Percentiles rank a stretch among this genome's conserved stretches.
phyloP scores from a whole-genome alignment of 1,140 invertebrate genomes.

The Lordiphosa clarofinis region DNA sequence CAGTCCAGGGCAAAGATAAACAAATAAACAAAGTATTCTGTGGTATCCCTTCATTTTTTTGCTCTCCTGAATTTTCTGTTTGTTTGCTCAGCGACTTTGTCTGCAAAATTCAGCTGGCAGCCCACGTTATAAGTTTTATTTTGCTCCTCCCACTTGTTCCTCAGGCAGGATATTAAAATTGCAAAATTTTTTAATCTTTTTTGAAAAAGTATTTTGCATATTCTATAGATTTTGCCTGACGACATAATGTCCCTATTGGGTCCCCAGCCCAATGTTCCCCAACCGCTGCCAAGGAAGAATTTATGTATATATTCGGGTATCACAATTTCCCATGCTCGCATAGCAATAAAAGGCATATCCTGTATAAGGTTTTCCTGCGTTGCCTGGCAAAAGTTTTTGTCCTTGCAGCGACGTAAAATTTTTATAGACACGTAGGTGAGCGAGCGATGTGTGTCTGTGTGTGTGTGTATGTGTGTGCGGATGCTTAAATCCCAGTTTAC shows the following conservation, averaged over 20 bases:
- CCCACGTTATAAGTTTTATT: conserved; percentile 4
- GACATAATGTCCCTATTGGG: conserved; percentile 71
- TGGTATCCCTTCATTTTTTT: conserved; percentile 20
- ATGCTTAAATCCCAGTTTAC: conserved; percentile 76
- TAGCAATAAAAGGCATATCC: conserved; percentile 74
- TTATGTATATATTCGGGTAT: conserved; percentile 72
- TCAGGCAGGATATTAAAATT: conserved; percentile 63
- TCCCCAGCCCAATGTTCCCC: conserved; percentile 5
- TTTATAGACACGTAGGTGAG: conserved; percentile 74
- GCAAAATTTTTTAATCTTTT: conserved; percentile 76
- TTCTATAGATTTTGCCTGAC: conserved; percentile 63
- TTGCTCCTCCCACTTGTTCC: conserved; percentile 6
- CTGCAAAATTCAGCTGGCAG: conserved; percentile 30
- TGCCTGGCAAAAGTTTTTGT: conserved; percentile 65
- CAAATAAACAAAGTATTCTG: conserved; percentile 39
- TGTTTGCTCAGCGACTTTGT: conserved; percentile 70
- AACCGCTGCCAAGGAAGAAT: conserved; percentile 51
- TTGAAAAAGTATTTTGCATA: conserved; percentile 65
- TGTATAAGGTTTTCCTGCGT: conserved; percentile 36
- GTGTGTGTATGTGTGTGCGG: conserved; percentile 32
- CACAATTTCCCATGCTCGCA: conserved; percentile 63
- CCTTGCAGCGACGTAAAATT: conserved; percentile 69
- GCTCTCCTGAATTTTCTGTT: conserved; percentile 12
- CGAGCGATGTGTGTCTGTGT: conserved; percentile 19
- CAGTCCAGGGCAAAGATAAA: conserved; percentile 17